phyloP scores from a whole-genome alignment of 2,888 invertebrate genomes.

The Hofmannophila pseudospretella region DNA sequence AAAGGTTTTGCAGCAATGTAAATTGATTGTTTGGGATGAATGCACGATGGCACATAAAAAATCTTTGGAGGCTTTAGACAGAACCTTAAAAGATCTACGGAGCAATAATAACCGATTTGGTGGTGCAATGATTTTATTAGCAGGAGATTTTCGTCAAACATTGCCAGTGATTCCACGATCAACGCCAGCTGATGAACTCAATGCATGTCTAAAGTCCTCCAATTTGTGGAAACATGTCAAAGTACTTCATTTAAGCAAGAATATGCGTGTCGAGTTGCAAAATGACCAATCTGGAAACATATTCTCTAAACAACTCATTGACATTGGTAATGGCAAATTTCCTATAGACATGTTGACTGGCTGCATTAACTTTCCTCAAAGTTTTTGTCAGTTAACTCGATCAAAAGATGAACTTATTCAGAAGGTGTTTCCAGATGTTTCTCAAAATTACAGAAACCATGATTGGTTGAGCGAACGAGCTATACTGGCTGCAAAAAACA shows the following conservation, averaged over 20 bases:
- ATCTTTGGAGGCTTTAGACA: constrained; percentile 16
- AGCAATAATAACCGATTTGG: constrained; percentile 24
- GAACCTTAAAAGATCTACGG: constrained; percentile 21
- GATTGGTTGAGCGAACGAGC: no score
- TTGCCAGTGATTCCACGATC: constrained; percentile 23
- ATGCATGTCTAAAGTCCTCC: constrained; percentile 21
- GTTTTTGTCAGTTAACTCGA: no score
- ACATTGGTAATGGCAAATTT: no score
- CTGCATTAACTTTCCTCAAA: no score
- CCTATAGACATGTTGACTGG: no score
- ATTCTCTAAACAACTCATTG: no score
- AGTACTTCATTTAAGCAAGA: constrained; percentile 17
- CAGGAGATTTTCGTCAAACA: constrained; percentile 38
- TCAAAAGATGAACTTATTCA: no score
- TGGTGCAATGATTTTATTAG: constrained; percentile 27
- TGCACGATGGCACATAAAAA: constrained; percentile 21
- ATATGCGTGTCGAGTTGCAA: constrained; percentile 13
- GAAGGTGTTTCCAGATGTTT: no score
- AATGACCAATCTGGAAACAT: no score
- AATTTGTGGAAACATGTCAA: constrained; percentile 19
- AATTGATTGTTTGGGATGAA: constrained; percentile 17
- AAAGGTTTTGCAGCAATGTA: constrained; percentile 14
- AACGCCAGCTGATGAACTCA: constrained; percentile 22
- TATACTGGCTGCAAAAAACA: no score
- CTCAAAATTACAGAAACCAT: no score